Evolutionary conservation across 2,113 vertebrate genomes (phyloP), one percentile per base, ranked within the genome.

Genomic region (Xiphophorus maculatus): DNA sequence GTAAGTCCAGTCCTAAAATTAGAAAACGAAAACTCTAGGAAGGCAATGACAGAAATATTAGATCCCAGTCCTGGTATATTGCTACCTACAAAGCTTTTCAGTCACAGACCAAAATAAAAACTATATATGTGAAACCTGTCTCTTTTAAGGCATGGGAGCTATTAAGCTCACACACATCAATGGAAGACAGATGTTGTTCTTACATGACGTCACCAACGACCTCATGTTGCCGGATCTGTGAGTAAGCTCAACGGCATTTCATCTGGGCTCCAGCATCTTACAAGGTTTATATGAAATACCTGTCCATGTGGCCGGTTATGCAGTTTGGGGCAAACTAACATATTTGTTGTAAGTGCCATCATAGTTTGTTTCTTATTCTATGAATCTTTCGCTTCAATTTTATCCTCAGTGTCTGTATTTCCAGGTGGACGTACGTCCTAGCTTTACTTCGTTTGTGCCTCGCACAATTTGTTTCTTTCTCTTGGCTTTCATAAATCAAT

Each of bases 101-200:
- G 74, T 71, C 66, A 66, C 58, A 69, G 37, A 69, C 7, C 30
- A 11, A 42, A 42, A 25, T 42, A 33, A 69, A 74, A 74, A 80
- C 62, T 60, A 77, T 70, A 40, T 44, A 14, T 1, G 30, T 58
- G 69, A 74, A 87, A 79, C 30, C 29, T 70, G 66, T 73, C 30
- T 33, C 27, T 64, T 73, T 48, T 71, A 63, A 69, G 74, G 32
- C 51, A 54, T 54, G 51, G 9, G 33, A 61, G 70, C 66, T 37
- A 51, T 72, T 63, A 74, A 19, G 42, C 77, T 74, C 72, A 64
- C 73, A 19, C 70, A 74, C 54, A 80, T 51, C 88, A 91, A 90
- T 90, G 48, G 85, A 80, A 92, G 79, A 87, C 91, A 93, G 91
- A 92, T 92, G 91, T 88, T 87, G 80, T 77, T 68, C 61, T 69